These are phyloP conservation scores for Charina bottae DNA, from an alignment of 2,113 vertebrate genomes.

Conservation along the genomic window DNA sequence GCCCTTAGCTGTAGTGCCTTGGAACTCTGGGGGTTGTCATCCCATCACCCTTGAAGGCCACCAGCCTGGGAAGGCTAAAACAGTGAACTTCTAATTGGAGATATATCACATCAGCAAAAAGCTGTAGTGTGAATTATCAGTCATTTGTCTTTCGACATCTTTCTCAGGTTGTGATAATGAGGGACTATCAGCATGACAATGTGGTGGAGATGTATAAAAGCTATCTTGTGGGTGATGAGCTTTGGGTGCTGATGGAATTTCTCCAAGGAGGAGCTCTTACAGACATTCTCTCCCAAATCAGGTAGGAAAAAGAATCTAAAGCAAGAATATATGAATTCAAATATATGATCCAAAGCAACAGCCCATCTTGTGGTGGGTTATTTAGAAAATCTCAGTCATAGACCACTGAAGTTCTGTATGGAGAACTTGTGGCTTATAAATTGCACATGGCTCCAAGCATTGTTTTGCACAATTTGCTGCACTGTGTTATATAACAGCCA, in stretches of 20 bases:
- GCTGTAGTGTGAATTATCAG: not conserved
- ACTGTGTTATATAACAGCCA: not conserved
- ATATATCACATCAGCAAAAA: not conserved
- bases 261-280: constrained; percentile 97
- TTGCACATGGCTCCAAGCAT: not conserved
- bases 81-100: not conserved
- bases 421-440: not conserved
- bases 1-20: not conserved
- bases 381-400: not conserved
- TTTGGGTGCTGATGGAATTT: constrained; percentile 99
- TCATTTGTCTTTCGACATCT: constrained; percentile 27
- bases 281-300: constrained; percentile 96
- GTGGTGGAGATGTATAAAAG: constrained; percentile 99
- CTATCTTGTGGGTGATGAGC: constrained; percentile 95
- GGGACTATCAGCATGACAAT: constrained; percentile 95
- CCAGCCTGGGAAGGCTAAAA: not conserved
- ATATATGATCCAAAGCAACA: not conserved
- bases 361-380: not conserved
- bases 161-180: constrained; percentile 97
- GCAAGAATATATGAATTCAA: rapidly evolving
- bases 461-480: not conserved
- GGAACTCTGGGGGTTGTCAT: too few species aligned
- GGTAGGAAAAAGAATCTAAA: constrained; percentile 71
- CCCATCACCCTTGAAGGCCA: not conserved
- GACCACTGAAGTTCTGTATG: not conserved